These are phyloP conservation scores for rat (Rattus norvegicus) DNA, from an alignment of 2,113 vertebrate genomes.

Conservation along the genomic window DNA sequence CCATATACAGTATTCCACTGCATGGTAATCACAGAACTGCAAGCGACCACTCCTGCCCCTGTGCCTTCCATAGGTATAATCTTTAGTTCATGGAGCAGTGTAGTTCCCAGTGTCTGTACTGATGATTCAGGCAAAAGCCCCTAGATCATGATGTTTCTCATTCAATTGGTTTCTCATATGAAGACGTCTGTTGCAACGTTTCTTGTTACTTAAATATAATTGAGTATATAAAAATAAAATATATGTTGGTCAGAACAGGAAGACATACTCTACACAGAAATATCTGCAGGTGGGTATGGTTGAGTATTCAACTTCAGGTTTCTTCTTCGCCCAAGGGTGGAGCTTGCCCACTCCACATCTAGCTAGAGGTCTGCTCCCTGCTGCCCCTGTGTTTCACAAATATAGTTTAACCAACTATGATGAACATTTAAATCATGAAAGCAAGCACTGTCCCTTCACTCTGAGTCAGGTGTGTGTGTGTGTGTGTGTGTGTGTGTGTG, in stretches of 20 bases:
- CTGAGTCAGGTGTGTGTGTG: not conserved
- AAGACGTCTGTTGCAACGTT: not conserved
- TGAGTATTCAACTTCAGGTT: conserved; percentile 31
- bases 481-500: too few species aligned
- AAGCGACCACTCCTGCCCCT: not conserved
- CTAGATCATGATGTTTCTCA: not conserved
- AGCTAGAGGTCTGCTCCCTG: not conserved
- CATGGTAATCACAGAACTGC: not conserved
- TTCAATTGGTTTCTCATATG: not conserved
- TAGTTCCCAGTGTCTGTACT: not conserved
- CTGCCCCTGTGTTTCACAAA: not conserved
- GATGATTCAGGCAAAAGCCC: not conserved
- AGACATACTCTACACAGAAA: not conserved
- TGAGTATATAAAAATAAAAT: not conserved
- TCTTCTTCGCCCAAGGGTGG: not conserved
- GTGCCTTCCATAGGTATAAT: not conserved
- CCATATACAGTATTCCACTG: not conserved
- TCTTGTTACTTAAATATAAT: not conserved
- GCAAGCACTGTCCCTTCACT: not conserved
- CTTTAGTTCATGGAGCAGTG: not conserved
- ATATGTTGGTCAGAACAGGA: not conserved
- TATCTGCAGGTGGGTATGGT: not conserved
- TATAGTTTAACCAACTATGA: not conserved
- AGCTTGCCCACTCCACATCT: not conserved
- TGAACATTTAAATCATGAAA: not conserved